Percentiles rank a stretch among this genome's conserved stretches.
These are phyloP conservation scores for Hypocryptadius cinnamomeus DNA, from an alignment of 2,113 vertebrate genomes.

Conservation along the genomic window DNA sequence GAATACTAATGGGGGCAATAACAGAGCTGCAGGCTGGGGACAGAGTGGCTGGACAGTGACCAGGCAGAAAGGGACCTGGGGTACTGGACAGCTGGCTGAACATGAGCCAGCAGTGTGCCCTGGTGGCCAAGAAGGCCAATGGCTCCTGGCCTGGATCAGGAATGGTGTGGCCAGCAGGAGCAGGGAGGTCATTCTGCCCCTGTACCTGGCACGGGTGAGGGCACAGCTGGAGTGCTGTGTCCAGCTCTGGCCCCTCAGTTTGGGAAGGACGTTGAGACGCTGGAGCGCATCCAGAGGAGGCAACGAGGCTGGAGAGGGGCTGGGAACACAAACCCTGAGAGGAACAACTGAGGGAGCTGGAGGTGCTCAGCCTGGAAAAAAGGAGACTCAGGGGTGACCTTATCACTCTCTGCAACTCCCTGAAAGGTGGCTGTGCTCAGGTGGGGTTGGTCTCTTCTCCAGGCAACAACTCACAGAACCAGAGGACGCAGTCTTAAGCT, in stretches of 20 bases:
- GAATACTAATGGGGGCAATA: background rate
- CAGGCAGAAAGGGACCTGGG: background rate
- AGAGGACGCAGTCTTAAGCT: background rate
- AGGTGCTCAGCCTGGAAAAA: background rate
- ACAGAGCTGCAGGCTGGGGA: background rate
- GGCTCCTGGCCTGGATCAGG: background rate
- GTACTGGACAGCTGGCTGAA: rapidly evolving
- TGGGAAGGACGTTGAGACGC: no score
- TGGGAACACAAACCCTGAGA: background rate
- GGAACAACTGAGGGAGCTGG: background rate
- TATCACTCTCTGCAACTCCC: rapidly evolving
- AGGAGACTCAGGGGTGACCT: background rate
- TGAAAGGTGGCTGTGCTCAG: no score
- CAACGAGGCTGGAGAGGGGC: background rate
- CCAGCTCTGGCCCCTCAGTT: no score
- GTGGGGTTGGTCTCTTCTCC: rapidly evolving
- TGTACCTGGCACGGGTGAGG: background rate
- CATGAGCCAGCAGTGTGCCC: background rate
- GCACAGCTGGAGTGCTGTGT: no score
- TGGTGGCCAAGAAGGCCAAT: background rate
- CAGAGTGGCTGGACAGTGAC: background rate
- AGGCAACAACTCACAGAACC: rapidly evolving
- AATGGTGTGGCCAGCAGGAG: background rate
- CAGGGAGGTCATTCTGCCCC: background rate
- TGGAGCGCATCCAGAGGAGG: background rate